Evolutionary conservation across 2,888 invertebrate species (phyloP).

Genomic region (Calliopum simillimum): DNA sequence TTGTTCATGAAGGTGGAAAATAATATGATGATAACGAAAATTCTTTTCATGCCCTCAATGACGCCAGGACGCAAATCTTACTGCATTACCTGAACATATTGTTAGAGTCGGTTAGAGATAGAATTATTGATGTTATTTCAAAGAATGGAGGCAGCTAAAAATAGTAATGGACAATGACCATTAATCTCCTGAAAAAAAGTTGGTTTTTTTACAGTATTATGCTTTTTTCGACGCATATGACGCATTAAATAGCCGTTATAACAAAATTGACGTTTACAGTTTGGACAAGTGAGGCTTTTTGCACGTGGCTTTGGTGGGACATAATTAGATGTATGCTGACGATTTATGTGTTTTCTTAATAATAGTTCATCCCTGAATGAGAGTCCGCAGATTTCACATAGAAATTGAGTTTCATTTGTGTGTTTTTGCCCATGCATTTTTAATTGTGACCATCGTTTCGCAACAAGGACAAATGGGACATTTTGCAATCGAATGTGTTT

Average conservation of each 20-base stretch:
- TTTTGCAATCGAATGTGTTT: slow-evolving; percentile 96
- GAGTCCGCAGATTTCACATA: slow-evolving; percentile 88
- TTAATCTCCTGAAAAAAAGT: too few species aligned
- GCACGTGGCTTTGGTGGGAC: slow-evolving; percentile 88
- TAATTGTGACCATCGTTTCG: slow-evolving; percentile 90
- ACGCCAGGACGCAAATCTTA: too few species aligned
- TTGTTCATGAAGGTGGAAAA: too few species aligned
- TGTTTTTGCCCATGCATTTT: slow-evolving; percentile 96
- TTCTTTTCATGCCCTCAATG: too few species aligned
- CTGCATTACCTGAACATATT: too few species aligned
- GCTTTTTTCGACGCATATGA: too few species aligned
- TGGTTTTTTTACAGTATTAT: too few species aligned
- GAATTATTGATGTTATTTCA: too few species aligned
- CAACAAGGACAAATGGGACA: slow-evolving; percentile 95
- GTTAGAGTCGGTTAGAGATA: too few species aligned
- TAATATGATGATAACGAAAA: too few species aligned
- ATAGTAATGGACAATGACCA: too few species aligned
- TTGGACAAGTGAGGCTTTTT: slow-evolving; percentile 89
- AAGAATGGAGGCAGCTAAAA: too few species aligned
- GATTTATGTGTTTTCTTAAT: slow-evolving; percentile 88
- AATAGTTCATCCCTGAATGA: slow-evolving; percentile 91
- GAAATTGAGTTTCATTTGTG: slow-evolving; percentile 93
- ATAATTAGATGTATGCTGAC: slow-evolving; percentile 92
- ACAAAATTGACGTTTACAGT: slow-evolving; percentile 77
- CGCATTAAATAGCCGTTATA: slow-evolving; percentile 94